phyloP scores from a whole-genome alignment of 2,113 vertebrate species.

The Artemisiospiza belli region DNA sequence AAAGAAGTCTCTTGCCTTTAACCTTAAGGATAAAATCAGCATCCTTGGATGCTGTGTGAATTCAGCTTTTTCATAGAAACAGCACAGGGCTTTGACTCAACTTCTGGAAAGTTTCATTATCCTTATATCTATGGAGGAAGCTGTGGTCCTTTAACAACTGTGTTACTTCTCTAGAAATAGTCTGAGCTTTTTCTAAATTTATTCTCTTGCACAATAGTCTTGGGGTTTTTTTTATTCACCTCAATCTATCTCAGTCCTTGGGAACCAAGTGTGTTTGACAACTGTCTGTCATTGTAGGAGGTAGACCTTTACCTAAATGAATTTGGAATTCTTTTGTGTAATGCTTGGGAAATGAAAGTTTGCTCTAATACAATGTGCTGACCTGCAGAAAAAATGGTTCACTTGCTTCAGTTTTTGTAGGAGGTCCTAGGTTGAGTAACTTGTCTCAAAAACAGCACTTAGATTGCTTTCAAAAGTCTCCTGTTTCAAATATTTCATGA shows the following conservation, averaged over 20 bases:
- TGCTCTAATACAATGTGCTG: background rate
- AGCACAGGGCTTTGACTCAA: background rate
- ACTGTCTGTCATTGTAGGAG: background rate
- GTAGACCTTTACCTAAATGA: background rate
- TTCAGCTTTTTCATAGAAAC: background rate
- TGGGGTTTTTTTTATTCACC: rapidly evolving
- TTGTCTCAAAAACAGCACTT: background rate
- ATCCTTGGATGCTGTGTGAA: background rate
- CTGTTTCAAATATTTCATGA: background rate
- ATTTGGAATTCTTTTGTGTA: background rate
- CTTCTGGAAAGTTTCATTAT: background rate
- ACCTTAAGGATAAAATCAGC: background rate
- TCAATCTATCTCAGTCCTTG: background rate
- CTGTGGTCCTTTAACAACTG: background rate
- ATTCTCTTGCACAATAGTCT: background rate
- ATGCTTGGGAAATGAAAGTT: background rate
- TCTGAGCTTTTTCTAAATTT: background rate
- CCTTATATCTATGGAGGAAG: background rate
- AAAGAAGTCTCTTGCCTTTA: background rate
- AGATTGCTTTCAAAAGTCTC: background rate
- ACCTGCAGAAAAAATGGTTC: background rate
- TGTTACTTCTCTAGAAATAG: background rate
- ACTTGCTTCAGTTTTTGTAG: background rate
- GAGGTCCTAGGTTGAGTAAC: background rate
- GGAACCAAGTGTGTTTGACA: background rate